These are phyloP conservation scores for Gasteruption jaculator DNA, from an alignment of 2,888 invertebrate genomes.

Conservation along the genomic window DNA sequence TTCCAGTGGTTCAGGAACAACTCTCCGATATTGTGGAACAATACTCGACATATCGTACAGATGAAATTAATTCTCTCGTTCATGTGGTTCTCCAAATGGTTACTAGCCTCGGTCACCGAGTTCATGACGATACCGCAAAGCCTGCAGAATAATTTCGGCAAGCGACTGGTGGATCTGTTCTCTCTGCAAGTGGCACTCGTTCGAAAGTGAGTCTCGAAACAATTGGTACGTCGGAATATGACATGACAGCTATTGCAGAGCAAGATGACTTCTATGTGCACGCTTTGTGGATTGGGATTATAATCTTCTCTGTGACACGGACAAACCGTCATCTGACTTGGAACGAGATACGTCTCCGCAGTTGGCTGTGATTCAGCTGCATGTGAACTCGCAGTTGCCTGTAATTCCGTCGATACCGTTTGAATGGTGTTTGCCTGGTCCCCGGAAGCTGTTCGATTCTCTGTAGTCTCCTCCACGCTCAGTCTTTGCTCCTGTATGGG, in stretches of 20 bases:
- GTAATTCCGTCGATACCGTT: too few species aligned
- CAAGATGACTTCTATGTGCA: slow-evolving; percentile 41
- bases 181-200: slow-evolving; percentile 21
- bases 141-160: slow-evolving; percentile 37
- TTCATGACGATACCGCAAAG: slow-evolving; percentile 30
- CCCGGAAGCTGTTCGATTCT: too few species aligned
- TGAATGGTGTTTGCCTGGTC: too few species aligned
- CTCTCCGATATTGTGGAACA: slow-evolving; percentile 38
- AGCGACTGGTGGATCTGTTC: slow-evolving; percentile 25
- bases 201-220: slow-evolving; percentile 40
- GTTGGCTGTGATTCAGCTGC: too few species aligned
- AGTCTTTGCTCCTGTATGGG: too few species aligned
- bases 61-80: slow-evolving; percentile 31
- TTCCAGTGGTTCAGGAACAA: slow-evolving; percentile 41
- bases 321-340: slow-evolving; percentile 32
- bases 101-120: slow-evolving; percentile 31
- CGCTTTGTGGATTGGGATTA: slow-evolving; percentile 15
- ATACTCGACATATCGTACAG: slow-evolving; percentile 43
- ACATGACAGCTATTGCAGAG: slow-evolving; percentile 35
- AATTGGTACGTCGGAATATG: slow-evolving; percentile 37
- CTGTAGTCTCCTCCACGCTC: too few species aligned
- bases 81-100: slow-evolving; percentile 35
- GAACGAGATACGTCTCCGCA: too few species aligned
- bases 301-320: slow-evolving; percentile 32
- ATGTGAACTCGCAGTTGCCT: too few species aligned